A percentile compares a stretch with the other conserved stretches of the same genome.
Evolutionary conservation across 2,888 invertebrate genomes (phyloP).

Genomic region (Drosophila falleni): DNA sequence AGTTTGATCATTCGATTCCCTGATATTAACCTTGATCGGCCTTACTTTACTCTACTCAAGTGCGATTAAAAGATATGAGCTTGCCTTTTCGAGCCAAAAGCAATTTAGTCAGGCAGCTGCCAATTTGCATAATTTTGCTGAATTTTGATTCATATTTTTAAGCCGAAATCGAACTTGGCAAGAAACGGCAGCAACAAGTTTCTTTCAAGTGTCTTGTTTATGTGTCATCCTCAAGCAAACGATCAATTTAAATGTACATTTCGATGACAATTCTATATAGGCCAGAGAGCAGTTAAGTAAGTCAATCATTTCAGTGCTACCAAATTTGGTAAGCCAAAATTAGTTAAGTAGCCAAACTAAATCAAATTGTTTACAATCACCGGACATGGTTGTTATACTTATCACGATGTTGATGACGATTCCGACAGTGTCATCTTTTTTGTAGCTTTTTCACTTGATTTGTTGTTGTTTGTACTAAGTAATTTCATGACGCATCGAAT

Average conservation of each 20-base stretch:
- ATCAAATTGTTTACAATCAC: conserved; percentile 15
- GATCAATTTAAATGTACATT: conserved; percentile 12
- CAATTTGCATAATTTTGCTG: conserved; percentile 56
- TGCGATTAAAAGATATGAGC: conserved; percentile 5
- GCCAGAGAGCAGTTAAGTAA: conserved; percentile 30
- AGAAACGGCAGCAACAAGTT: conserved; percentile 59
- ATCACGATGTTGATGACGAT: conserved; percentile 13
- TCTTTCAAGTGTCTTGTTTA: conserved; percentile 19
- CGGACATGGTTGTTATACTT: conserved; percentile 24
- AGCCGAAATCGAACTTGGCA: conserved; percentile 54
- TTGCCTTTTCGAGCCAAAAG: conserved; percentile 29
- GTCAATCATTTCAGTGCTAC: conserved; percentile 6
- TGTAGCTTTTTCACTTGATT: neutral
- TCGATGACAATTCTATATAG: conserved; percentile 45
- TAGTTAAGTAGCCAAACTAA: conserved; percentile 41
- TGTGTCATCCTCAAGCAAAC: conserved; percentile 60
- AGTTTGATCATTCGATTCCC: conserved; percentile 6
- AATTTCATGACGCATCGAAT: conserved; percentile 31
- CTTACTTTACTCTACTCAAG: conserved; percentile 8
- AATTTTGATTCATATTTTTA: conserved; percentile 60
- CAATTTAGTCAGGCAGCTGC: conserved; percentile 37
- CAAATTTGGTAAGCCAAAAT: conserved; percentile 36
- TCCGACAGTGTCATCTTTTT: neutral
- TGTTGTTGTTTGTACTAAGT: neutral
- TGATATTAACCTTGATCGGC: conserved; percentile 23